Evolutionary conservation across 2,888 invertebrate species (phyloP).

Genomic region (Malacosoma neustria): DNA sequence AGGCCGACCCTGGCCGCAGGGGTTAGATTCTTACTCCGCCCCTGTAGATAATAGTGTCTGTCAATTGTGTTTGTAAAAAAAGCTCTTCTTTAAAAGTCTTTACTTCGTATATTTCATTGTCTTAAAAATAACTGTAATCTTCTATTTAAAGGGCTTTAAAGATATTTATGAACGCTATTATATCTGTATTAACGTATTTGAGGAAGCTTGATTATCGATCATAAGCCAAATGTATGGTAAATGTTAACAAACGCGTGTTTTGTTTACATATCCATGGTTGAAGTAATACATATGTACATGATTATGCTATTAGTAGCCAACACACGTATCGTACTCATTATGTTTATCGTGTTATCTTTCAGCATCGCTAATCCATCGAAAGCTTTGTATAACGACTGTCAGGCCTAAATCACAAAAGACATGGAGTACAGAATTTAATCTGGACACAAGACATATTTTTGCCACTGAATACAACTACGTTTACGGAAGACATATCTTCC

Average conservation of each 20-base stretch:
- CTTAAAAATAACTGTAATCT: not conserved
- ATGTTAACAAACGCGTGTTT: conserved; percentile 22
- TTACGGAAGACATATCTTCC: no score
- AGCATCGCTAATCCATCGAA: conserved; percentile 21
- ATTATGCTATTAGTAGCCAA: conserved; percentile 24
- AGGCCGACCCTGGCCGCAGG: no score
- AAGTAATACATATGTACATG: conserved; percentile 18
- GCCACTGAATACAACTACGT: no score
- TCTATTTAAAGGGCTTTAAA: not conserved
- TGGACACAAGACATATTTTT: no score
- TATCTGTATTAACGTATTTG: not conserved
- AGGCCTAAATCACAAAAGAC: conserved; percentile 14
- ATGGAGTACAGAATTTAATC: no score
- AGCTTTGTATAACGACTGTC: conserved; percentile 25
- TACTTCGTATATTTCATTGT: no score
- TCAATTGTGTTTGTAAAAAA: no score
- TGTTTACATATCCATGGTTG: conserved; percentile 30
- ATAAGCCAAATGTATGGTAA: conserved; percentile 29
- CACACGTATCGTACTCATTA: conserved; percentile 3
- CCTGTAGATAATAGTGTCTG: no score
- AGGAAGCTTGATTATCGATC: conserved; percentile 15
- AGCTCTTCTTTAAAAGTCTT: no score
- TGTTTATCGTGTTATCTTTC: conserved; percentile 24
- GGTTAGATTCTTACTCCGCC: no score
- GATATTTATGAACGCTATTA: not conserved